Base-by-base conservation (phyloP, 2,113 vertebrate species). In the Lucifuga dentata region DNA sequence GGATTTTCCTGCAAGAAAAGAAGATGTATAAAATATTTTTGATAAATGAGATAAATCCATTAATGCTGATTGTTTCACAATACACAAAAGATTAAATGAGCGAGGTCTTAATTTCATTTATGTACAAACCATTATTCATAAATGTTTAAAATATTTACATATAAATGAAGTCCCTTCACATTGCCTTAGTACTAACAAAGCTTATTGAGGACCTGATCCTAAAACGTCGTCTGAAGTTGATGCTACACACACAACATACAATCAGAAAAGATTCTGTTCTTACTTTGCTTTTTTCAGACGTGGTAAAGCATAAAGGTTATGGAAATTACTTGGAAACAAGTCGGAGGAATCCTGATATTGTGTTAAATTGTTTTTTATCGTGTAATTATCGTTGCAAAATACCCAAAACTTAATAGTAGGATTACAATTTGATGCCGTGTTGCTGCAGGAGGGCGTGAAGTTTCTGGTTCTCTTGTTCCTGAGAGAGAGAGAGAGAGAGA, bases 381-480 rank as follows among this genome's bases (percentile, higher is more conserved):
- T 43, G 23, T 29, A 39, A 9, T 61, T 21, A 12, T 11, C 13
- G 24, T 23, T 9, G 39, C 12, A 20, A 3, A 26, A 38, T 19
- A n/a, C n/a, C n/a, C n/a, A n/a, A n/a, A n/a, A n/a, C n/a, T n/a
- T n/a, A 62, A 48, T 29, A 48, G 35, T 26, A 23, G 20, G n/a
- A 7, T 29, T 29, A 29, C 40, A 81, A 73, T 5, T 83, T 66
- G 9, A 93, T 85, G 41, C 87, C 87, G 0, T 98, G 90, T 66
- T 96, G 92, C 76, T 78, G 90, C 64, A 98, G 19, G 0, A 98
- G 84, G 2, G 78, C 89, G 74, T 83, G 92, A 21, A 98, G 92
- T 58, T 89, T 93, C 76, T 92, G 88, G 0, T 97, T 95, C 81
- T 98, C 96, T 84, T 93, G 90, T 59, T 95, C 94, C 98, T 99